Evolutionary conservation across 2,888 invertebrate species (phyloP).

Genomic region (Pollenia angustigena): DNA sequence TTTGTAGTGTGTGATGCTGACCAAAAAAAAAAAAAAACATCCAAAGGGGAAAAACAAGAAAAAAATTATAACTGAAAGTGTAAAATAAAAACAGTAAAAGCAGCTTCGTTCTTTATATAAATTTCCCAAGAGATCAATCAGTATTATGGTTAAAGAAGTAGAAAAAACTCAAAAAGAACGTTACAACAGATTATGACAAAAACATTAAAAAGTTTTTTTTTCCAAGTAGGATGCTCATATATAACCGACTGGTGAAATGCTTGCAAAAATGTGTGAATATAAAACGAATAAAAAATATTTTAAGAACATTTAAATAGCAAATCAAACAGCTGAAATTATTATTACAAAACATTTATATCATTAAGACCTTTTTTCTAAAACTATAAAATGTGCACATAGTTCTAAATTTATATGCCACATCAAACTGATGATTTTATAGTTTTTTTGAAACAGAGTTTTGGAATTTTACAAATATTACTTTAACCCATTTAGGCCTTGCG

Average conservation of each 20-base stretch:
- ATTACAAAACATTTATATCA: no score
- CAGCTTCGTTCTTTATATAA: slow-evolving; percentile 70
- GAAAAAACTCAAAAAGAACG: slow-evolving; percentile 32
- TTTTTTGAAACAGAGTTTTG: no score
- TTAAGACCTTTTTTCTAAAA: no score
- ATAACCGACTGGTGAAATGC: neutral
- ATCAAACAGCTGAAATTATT: no score
- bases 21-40: neutral
- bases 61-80: slow-evolving; percentile 69
- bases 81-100: slow-evolving; percentile 42
- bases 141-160: slow-evolving; percentile 73
- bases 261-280: neutral
- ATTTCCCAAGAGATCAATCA: slow-evolving; percentile 83
- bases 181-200: slow-evolving; percentile 54
- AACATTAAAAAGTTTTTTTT: slow-evolving; percentile 36
- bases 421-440: no score
- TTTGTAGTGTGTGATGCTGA: slow-evolving; percentile 36
- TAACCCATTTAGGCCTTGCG: no score
- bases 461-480: no score
- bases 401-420: no score
- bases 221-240: neutral
- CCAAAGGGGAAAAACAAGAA: slow-evolving; percentile 70
- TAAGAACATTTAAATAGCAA: no score
- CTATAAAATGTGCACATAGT: no score
- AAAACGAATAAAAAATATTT: neutral